Conservation (phyloP, 2,113 vertebrate genomes). For the Cyprinodon brontotheroides region DNA sequence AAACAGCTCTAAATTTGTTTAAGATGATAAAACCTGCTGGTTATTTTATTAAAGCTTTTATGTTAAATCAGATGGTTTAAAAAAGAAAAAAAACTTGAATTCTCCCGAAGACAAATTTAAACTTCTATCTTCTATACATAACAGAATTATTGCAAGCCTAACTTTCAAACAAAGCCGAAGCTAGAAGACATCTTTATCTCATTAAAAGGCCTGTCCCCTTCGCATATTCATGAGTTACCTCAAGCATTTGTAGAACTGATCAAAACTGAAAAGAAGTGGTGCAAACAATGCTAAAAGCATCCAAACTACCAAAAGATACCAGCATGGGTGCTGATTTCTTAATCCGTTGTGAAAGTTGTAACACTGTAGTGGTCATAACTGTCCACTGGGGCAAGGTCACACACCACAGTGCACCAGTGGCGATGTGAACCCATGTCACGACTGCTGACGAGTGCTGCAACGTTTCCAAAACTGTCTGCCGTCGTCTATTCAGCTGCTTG, state of each 20-base stretch:
- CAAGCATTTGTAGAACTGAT: constrained; percentile 62
- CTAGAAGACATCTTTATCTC: constrained; percentile 56
- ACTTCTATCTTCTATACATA: constrained; percentile 8
- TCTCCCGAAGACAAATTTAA: constrained; percentile 3
- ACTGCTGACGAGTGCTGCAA: constrained; percentile 73
- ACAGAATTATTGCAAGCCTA: background rate
- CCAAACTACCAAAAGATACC: constrained; percentile 57
- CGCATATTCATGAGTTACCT: constrained; percentile 75
- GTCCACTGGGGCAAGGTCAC: constrained; percentile 76
- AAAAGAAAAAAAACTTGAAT: constrained; percentile 9
- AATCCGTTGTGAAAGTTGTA: constrained; percentile 65
- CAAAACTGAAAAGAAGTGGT: constrained; percentile 50
- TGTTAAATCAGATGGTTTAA: constrained; percentile 17
- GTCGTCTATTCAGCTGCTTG: constrained; percentile 72
- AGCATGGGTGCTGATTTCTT: constrained; percentile 57
- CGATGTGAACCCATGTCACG: constrained; percentile 70
- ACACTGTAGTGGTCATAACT: constrained; percentile 56
- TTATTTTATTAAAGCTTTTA: constrained; percentile 31
- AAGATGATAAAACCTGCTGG: background rate
- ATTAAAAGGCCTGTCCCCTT: constrained; percentile 28
- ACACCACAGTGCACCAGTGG: constrained; percentile 62
- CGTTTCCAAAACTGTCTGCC: constrained; percentile 78
- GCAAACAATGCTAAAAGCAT: constrained; percentile 62
- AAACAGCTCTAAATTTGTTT: background rate
- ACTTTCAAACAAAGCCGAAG: constrained; percentile 39